Conservation (phyloP, 2,113 vertebrate species). For the Dascyllus trimaculatus region DNA sequence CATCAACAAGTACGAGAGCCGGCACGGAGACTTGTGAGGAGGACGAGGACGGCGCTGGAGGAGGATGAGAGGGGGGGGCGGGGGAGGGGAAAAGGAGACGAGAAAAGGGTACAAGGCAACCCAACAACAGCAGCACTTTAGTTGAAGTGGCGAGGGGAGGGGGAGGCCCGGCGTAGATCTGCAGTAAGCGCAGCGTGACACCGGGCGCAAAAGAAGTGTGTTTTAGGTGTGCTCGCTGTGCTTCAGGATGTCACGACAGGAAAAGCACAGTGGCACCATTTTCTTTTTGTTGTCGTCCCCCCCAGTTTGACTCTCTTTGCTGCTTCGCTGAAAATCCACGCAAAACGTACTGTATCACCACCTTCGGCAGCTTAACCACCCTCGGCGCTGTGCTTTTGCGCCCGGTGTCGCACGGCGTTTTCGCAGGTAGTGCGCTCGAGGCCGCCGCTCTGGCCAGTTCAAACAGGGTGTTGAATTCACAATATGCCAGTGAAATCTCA, state of each 20-base stretch:
- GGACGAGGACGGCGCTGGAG: not conserved
- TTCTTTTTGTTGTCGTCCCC: not conserved
- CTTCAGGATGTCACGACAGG: conserved; percentile 47
- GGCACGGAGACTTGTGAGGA: conserved; percentile 92
- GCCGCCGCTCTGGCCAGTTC: conserved; percentile 47
- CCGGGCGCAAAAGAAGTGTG: conserved; percentile 37
- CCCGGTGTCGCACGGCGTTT: conserved; percentile 56
- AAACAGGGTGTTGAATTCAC: conserved; percentile 69
- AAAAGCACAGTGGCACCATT: conserved; percentile 34
- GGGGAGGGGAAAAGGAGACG: not conserved
- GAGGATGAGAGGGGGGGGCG: not conserved
- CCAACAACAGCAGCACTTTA: conserved; percentile 79
- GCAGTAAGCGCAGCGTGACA: conserved; percentile 66
- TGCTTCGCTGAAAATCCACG: conserved; percentile 45
- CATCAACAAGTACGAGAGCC: conserved; percentile 96
- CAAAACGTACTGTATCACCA: conserved; percentile 59
- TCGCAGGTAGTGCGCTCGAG: conserved; percentile 61
- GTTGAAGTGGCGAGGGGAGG: conserved; percentile 55
- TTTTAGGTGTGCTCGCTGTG: not conserved
- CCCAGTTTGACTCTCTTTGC: conserved; percentile 50
- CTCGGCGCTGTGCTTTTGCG: conserved; percentile 49
- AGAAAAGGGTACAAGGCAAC: conserved; percentile 64
- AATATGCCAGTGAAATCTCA: conserved; percentile 70
- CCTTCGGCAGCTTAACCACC: conserved; percentile 56
- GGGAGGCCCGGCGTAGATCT: conserved; percentile 61